Evolutionary conservation across 2,888 invertebrate species (phyloP), one percentile per base, ranked within the genome.

Genomic region (Cephus pulcher): DNA sequence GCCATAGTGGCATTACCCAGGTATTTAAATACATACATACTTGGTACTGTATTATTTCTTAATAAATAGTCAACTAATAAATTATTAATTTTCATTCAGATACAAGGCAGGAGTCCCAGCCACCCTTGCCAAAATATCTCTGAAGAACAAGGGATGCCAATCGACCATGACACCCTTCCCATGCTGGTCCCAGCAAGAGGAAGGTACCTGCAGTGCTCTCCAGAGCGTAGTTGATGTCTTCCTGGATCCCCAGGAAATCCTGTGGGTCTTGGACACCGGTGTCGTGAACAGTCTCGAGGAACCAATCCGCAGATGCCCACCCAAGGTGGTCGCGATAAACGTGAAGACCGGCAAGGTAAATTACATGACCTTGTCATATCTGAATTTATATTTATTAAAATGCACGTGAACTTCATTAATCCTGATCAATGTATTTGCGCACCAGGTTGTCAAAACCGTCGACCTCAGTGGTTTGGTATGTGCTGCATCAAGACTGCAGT

Each of bases 201-300:
- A 95, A 92, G 94, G 94, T 71, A 94, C 94, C 90, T 95, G 95
- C 87, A 93, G 93, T 86, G 95, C 95, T 82, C 92, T 94, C 80
- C 95, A 96, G 91, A 95, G 95, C 86, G 95, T 94, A 77, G 94
- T 95, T 82, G 95, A 95, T 91, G 92, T 95, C 86, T 93, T 93
- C 86, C 88, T 95, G 81, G 95, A 95, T 92, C 92, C 93, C 77
- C 92, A 93, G 89, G 93, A 94, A 76, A 92, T 93, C 34, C 90
- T 95, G 1, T 95, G 95, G 95, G 93, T 92, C 9, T 88, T 95
- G 82, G 95, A 95, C 86, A 93, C 92, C 69, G 95, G 95, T 34
- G 92, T 94, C 76, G 93, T 94, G 2, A 93, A 94, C 84, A 94
- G 94, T 6, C 86, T 95, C 86, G 93, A 93, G 79, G 93, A 93